Percentiles rank a stretch among this genome's conserved stretches.
Conservation (phyloP, 2,113 vertebrate genomes). For the Dolichotis patagonum region DNA sequence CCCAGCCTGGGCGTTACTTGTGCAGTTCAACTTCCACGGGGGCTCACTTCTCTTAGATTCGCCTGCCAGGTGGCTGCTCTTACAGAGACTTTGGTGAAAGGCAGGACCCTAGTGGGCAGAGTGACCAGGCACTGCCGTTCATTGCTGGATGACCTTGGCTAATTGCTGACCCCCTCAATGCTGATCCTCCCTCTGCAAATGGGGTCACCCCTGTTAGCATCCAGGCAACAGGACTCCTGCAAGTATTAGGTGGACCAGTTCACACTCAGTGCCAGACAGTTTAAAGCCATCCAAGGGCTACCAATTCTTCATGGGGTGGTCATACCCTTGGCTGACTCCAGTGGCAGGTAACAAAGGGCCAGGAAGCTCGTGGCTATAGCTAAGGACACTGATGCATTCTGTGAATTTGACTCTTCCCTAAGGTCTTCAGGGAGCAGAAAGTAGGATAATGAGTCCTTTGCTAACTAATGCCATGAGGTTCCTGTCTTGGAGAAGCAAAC, state of each 20-base stretch:
- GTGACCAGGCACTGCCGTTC: neutral
- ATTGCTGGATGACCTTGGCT: neutral
- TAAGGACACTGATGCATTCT: rapidly evolving
- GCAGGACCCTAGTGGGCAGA: neutral
- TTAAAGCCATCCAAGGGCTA: neutral
- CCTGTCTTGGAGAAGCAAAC: neutral
- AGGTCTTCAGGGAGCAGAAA: rapidly evolving
- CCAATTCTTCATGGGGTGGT: neutral
- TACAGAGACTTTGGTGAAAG: neutral
- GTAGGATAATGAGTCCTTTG: neutral
- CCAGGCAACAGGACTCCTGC: neutral
- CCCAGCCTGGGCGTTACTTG: neutral
- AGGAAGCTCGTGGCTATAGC: no score
- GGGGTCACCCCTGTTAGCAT: neutral
- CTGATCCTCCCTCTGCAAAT: neutral
- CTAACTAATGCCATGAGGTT: neutral
- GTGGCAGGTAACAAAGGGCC: neutral
- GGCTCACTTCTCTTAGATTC: neutral
- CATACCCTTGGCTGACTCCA: rapidly evolving
- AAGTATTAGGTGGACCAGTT: neutral
- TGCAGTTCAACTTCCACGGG: neutral
- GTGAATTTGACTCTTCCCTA: neutral
- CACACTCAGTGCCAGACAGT: neutral
- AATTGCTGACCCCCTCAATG: neutral
- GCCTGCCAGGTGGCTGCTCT: neutral